These are phyloP conservation scores for Oscheius sp. DNA, from an alignment of 2,888 invertebrate genomes.

Conservation along the genomic window DNA sequence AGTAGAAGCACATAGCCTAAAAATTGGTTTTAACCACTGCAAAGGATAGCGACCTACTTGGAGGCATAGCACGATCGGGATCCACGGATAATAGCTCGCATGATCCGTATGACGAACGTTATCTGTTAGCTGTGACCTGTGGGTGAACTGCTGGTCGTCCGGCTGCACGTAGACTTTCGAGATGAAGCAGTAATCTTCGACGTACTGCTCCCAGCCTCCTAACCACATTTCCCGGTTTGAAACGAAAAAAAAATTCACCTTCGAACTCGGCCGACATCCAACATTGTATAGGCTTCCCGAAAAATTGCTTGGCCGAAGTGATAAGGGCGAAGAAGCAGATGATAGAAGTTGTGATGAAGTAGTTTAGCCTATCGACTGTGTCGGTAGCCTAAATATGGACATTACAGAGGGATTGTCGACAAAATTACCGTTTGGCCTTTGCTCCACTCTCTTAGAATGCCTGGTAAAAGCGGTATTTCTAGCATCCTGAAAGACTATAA, in stretches of 20 bases:
- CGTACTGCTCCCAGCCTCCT: constrained; percentile 60
- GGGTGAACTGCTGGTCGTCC: constrained; percentile 38
- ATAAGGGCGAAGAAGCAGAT: constrained; percentile 75
- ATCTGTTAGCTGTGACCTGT: too few relatives aligned
- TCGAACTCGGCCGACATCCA: constrained; percentile 63
- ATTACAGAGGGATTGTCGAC: too few relatives aligned
- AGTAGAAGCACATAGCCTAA: constrained; percentile 73
- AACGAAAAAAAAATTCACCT: constrained; percentile 25
- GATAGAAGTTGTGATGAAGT: constrained; percentile 75
- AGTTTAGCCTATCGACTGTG: constrained; percentile 75
- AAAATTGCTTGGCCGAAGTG: constrained; percentile 76
- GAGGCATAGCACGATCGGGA: constrained; percentile 73
- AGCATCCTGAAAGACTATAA: too few relatives aligned
- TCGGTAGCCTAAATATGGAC: constrained; percentile 72
- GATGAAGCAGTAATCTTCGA: constrained; percentile 66
- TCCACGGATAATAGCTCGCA: constrained; percentile 66
- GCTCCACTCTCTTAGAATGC: too few relatives aligned
- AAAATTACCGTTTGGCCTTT: too few relatives aligned
- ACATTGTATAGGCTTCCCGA: constrained; percentile 76
- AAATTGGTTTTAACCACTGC: neutral
- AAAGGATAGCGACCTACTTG: constrained; percentile 39
- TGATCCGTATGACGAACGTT: constrained; percentile 43
- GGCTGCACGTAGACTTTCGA: constrained; percentile 62
- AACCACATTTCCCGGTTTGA: neutral
- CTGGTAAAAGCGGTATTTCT: too few relatives aligned